phyloP scores from a whole-genome alignment of 1,140 invertebrate genomes.

The Harlomillsia oculata region DNA sequence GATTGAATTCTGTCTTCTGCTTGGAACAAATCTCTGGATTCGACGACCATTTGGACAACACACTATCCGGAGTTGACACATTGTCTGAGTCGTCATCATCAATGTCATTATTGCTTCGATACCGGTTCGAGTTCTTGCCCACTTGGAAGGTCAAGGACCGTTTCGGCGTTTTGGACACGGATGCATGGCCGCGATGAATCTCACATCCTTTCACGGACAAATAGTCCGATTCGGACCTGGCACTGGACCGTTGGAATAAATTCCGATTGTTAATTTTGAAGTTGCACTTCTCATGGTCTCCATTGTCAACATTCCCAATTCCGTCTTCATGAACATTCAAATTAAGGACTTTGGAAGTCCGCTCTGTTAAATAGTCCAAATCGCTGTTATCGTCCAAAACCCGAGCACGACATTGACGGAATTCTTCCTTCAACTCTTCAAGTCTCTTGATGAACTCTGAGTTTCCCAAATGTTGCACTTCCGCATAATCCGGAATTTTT shows the following conservation, averaged over 20 bases:
- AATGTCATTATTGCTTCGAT: not conserved
- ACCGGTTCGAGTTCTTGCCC: not conserved
- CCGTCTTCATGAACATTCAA: not conserved
- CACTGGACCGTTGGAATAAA: not conserved
- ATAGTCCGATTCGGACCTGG: not conserved
- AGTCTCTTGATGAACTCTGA: slow-evolving; percentile 33
- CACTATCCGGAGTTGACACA: slow-evolving; percentile 14
- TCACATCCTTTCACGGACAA: slow-evolving; percentile 23
- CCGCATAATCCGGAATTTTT: slow-evolving; percentile 30
- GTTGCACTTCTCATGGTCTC: not conserved
- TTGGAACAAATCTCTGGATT: slow-evolving; percentile 26
- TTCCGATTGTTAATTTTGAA: not conserved
- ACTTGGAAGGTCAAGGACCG: not conserved
- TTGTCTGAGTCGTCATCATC: slow-evolving; percentile 3
- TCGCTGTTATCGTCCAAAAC: slow-evolving; percentile 20
- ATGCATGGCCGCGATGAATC: slow-evolving; percentile 6
- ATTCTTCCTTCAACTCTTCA: slow-evolving; percentile 33
- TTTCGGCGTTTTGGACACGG: not conserved
- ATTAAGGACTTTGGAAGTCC: slow-evolving; percentile 14
- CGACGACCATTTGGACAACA: slow-evolving; percentile 29
- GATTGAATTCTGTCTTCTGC: slow-evolving; percentile 16
- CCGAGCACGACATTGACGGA: slow-evolving; percentile 24
- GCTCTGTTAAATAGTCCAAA: slow-evolving; percentile 13
- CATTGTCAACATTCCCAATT: too few species aligned
- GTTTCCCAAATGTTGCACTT: slow-evolving; percentile 33